Conservation (phyloP, 2,113 vertebrate genomes). For the Bufo gargarizans region DNA sequence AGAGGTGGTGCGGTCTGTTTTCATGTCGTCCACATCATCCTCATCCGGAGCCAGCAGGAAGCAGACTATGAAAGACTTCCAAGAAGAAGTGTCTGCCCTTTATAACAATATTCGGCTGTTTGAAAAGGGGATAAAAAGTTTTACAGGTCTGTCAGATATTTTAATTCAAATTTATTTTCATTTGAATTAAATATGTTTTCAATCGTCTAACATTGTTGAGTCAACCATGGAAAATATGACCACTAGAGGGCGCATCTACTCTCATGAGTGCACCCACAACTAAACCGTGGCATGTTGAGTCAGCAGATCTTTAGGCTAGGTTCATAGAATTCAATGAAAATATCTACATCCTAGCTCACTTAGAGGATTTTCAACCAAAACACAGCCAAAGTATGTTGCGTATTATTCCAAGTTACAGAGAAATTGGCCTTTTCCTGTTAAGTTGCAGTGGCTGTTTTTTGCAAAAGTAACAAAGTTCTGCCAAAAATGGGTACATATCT, state of each 20-base stretch:
- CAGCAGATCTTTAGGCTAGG: background rate
- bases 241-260: background rate
- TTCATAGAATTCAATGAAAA: too few relatives aligned
- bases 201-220: background rate
- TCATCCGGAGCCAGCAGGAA: constrained; percentile 82
- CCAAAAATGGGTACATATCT: too few relatives aligned
- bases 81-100: constrained; percentile 90
- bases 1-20: constrained; percentile 86
- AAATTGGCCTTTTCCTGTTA: too few relatives aligned
- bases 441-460: too few relatives aligned
- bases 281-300: background rate
- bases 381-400: background rate
- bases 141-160: constrained; percentile 77
- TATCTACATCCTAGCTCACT: background rate
- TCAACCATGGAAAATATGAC: background rate
- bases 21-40: constrained; percentile 81
- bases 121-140: constrained; percentile 88
- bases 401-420: background rate
- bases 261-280: background rate
- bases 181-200: background rate
- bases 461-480: too few relatives aligned
- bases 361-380: background rate
- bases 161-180: background rate
- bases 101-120: constrained; percentile 92
- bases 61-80: constrained; percentile 89